Percentiles rank a stretch among this genome's conserved stretches.
Evolutionary conservation across 2,113 vertebrate species (phyloP).

Genomic region (Atherinomorus stipes): DNA sequence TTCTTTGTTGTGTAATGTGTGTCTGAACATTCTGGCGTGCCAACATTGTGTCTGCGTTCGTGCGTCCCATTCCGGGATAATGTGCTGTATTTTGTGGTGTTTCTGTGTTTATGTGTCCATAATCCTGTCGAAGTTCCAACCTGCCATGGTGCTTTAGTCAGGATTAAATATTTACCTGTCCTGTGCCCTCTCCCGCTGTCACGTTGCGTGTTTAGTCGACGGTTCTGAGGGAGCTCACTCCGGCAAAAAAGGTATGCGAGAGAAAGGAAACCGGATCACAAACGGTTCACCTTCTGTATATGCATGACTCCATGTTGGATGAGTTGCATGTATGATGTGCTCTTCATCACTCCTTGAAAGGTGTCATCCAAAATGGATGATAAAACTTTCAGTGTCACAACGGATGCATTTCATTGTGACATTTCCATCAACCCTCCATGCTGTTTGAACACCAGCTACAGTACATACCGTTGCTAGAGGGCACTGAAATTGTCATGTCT

Average conservation of each 20-base stretch:
- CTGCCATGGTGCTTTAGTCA: constrained; percentile 71
- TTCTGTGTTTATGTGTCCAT: constrained; percentile 58
- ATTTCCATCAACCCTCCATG: constrained; percentile 38
- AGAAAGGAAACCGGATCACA: constrained; percentile 42
- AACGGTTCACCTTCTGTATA: constrained; percentile 52
- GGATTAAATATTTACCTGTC: constrained; percentile 78
- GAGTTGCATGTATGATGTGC: constrained; percentile 69
- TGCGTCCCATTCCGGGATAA: constrained; percentile 45
- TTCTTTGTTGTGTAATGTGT: constrained; percentile 31
- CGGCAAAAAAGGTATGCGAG: constrained; percentile 80
- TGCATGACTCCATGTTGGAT: constrained; percentile 68
- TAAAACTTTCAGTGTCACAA: constrained; percentile 69
- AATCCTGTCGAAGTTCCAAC: constrained; percentile 76
- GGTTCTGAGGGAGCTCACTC: constrained; percentile 68
- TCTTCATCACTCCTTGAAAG: constrained; percentile 59
- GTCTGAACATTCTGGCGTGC: constrained; percentile 34
- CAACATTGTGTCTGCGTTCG: constrained; percentile 45
- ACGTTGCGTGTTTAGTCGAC: constrained; percentile 73
- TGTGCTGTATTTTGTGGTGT: constrained; percentile 48
- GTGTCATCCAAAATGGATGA: constrained; percentile 59
- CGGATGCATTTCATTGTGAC: constrained; percentile 60
- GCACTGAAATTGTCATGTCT: constrained; percentile 27
- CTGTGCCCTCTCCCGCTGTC: constrained; percentile 75
- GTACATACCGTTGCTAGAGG: constrained; percentile 49
- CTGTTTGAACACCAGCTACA: constrained; percentile 15